These are phyloP conservation scores for Anguilla obscura DNA, from an alignment of 2,797 vertebrate species.

Conservation along the genomic window DNA sequence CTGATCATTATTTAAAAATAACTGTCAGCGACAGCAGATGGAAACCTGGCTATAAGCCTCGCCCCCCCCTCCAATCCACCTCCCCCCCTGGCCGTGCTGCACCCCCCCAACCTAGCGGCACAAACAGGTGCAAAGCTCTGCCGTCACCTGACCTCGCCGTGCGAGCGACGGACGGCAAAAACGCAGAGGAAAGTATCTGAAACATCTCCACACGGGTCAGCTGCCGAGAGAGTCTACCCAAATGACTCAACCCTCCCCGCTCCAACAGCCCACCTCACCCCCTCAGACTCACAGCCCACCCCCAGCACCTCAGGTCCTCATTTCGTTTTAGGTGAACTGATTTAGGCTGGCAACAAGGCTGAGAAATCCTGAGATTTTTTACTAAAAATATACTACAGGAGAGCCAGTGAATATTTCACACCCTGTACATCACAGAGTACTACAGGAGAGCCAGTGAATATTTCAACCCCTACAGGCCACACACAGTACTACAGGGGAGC, in stretches of 20 bases:
- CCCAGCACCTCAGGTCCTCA: too few relatives aligned
- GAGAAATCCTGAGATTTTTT: background rate
- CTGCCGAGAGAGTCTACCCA: background rate
- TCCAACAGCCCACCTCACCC: background rate
- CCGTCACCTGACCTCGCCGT: background rate
- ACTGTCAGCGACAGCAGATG: slow-evolving; percentile 18
- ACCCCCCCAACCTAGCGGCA: background rate
- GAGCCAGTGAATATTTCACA: too few relatives aligned
- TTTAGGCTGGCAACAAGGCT: background rate
- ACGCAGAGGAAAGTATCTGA: background rate
- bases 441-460: too few relatives aligned
- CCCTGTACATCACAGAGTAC: too few relatives aligned
- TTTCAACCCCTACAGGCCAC: too few relatives aligned
- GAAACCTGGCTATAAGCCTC: background rate
- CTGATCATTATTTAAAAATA: slow-evolving; percentile 10
- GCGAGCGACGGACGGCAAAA: background rate
- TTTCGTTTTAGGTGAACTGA: too few relatives aligned
- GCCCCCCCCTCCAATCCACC: background rate
- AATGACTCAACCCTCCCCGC: background rate
- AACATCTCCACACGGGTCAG: background rate
- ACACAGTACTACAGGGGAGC: too few relatives aligned
- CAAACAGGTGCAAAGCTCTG: background rate
- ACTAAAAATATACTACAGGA: too few relatives aligned
- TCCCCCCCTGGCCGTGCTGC: background rate
- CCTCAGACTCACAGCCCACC: background rate